Conservation (phyloP, 2,113 vertebrate species). For the Otis tarda region DNA sequence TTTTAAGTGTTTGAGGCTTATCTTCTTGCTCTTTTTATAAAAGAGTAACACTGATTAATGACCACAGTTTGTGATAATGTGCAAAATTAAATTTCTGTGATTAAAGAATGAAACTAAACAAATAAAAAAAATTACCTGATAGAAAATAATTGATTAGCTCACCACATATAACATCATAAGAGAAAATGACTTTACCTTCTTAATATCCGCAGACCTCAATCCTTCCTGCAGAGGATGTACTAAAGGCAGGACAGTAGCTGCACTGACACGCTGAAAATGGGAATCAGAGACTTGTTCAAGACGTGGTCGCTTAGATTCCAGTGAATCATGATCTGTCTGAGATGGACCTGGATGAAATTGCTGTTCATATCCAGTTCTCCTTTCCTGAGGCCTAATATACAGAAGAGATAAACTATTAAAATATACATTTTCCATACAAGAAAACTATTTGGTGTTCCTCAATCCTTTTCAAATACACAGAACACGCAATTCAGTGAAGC, state of each 20-base stretch:
- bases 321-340: slow-evolving; percentile 85
- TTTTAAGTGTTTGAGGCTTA: not conserved
- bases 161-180: not conserved
- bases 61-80: not conserved
- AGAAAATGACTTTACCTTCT: slow-evolving; percentile 83
- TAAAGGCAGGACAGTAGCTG: slow-evolving; percentile 81
- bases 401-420: not conserved
- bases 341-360: slow-evolving; percentile 84
- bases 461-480: not conserved
- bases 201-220: slow-evolving; percentile 86
- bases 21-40: not conserved
- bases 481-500: not conserved
- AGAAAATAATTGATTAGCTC: not conserved
- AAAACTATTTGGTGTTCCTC: not conserved
- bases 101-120: not conserved
- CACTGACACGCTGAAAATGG: slow-evolving; percentile 85
- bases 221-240: slow-evolving; percentile 88
- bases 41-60: not conserved
- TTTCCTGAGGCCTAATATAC: slow-evolving; percentile 88
- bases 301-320: slow-evolving; percentile 92
- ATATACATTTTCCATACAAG: not conserved
- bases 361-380: slow-evolving; percentile 92
- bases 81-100: not conserved
- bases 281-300: slow-evolving; percentile 87
- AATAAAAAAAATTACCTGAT: not conserved